phyloP scores from a whole-genome alignment of 2,113 vertebrate species.

The Danionella cerebrum region DNA sequence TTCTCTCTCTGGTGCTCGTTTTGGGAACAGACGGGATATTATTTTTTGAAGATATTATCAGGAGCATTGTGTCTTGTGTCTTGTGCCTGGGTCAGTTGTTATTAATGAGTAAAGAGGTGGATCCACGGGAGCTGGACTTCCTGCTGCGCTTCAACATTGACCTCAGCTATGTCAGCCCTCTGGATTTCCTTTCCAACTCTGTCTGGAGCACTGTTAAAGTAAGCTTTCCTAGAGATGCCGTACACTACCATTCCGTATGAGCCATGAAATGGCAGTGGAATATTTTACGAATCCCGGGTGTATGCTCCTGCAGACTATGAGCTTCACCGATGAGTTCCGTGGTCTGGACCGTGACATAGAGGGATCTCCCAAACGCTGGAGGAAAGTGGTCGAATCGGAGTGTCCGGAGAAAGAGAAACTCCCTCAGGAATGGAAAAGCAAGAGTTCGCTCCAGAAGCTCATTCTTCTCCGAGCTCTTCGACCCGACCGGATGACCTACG shows the following conservation, averaged over 20 bases:
- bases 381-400: constrained; percentile 65
- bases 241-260: too few relatives aligned
- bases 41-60: too few relatives aligned
- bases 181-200: constrained; percentile 67
- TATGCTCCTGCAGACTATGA: constrained; percentile 47
- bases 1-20: too few relatives aligned
- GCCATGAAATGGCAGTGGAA: too few relatives aligned
- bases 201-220: constrained; percentile 70
- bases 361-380: constrained; percentile 65
- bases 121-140: constrained; percentile 66
- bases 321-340: constrained; percentile 68
- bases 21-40: too few relatives aligned
- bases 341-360: constrained; percentile 67
- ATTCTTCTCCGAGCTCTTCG: constrained; percentile 65
- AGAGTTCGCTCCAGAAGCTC: constrained; percentile 66
- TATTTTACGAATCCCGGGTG: too few relatives aligned
- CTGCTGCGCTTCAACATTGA: constrained; percentile 69
- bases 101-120: constrained; percentile 64
- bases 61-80: background rate
- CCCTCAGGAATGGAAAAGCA: constrained; percentile 66
- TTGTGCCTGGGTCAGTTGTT: constrained; percentile 52
- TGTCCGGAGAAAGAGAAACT: constrained; percentile 69
- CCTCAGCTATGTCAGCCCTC: constrained; percentile 61
- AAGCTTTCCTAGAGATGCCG: background rate
- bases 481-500: constrained; percentile 58